Evolutionary conservation across 2,797 vertebrate genomes (phyloP).

Genomic region (Stomatorhinus walkeri): DNA sequence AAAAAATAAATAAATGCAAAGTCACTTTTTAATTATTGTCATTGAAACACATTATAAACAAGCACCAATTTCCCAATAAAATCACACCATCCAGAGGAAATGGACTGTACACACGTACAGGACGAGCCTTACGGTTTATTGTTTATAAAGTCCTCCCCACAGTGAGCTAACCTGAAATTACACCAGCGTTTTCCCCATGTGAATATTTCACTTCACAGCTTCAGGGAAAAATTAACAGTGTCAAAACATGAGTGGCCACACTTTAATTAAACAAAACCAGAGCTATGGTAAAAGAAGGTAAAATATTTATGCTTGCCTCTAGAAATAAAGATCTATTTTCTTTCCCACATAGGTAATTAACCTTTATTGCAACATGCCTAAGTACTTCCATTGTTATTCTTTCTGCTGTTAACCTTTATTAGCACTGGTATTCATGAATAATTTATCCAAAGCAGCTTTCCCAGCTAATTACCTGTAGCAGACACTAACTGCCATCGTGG

Average conservation of each 20-base stretch:
- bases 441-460: slow-evolving; percentile 50
- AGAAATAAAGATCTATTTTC: slow-evolving; percentile 34
- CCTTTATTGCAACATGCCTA: slow-evolving; percentile 46
- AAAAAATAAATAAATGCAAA: slow-evolving; percentile 33
- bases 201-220: slow-evolving; percentile 51
- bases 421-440: slow-evolving; percentile 53
- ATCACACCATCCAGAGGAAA: slow-evolving; percentile 36
- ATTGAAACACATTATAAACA: slow-evolving; percentile 25
- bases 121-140: slow-evolving; percentile 49
- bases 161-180: slow-evolving; percentile 45
- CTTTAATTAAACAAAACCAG: slow-evolving; percentile 36
- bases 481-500: slow-evolving; percentile 43
- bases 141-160: slow-evolving; percentile 51
- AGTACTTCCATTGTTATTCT: slow-evolving; percentile 28
- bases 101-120: slow-evolving; percentile 51
- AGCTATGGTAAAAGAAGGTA: slow-evolving; percentile 34
- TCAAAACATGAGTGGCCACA: slow-evolving; percentile 27
- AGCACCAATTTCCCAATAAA: slow-evolving; percentile 31
- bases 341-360: slow-evolving; percentile 46
- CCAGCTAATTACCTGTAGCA: slow-evolving; percentile 42
- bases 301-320: slow-evolving; percentile 36
- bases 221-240: slow-evolving; percentile 48
- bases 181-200: slow-evolving; percentile 48
- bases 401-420: slow-evolving; percentile 49
- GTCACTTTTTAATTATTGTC: background rate